These are phyloP conservation scores for Matsumurasca onukii DNA, from an alignment of 1,140 invertebrate genomes.

Conservation along the genomic window DNA sequence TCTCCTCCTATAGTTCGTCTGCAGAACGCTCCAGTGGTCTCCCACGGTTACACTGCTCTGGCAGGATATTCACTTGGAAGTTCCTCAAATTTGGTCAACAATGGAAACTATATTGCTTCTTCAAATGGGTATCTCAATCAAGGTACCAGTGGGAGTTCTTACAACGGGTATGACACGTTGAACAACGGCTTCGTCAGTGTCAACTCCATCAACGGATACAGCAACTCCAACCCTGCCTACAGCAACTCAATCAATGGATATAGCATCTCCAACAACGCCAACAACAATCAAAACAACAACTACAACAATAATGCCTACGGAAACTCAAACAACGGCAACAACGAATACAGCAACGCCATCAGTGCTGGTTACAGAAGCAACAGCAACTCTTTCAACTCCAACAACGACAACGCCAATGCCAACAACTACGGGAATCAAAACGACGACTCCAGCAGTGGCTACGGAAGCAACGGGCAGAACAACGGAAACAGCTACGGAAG, in stretches of 20 bases:
- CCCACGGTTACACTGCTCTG: slow-evolving; percentile 39
- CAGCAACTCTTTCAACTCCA: background rate
- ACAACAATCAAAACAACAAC: background rate
- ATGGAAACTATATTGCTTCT: too few species aligned
- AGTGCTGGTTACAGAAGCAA: background rate
- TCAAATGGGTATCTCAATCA: too few species aligned
- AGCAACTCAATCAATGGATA: background rate
- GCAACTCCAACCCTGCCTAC: background rate
- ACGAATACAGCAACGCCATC: background rate
- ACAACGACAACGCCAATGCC: background rate
- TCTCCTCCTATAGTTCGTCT: slow-evolving; percentile 42
- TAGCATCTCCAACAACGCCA: background rate
- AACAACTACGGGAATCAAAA: background rate
- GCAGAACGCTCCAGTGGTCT: slow-evolving; percentile 41
- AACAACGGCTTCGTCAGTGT: background rate
- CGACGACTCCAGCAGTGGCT: background rate
- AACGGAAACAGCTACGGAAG: background rate
- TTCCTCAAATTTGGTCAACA: too few species aligned
- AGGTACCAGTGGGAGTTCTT: too few species aligned
- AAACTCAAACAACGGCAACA: background rate
- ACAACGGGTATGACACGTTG: too few species aligned
- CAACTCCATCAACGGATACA: background rate
- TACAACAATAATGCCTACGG: background rate
- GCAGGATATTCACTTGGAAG: too few species aligned
- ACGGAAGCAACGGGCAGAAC: background rate